Evolutionary conservation across 2,113 vertebrate species (phyloP), one percentile per base, ranked within the genome.

Genomic region (Clarias gariepinus): DNA sequence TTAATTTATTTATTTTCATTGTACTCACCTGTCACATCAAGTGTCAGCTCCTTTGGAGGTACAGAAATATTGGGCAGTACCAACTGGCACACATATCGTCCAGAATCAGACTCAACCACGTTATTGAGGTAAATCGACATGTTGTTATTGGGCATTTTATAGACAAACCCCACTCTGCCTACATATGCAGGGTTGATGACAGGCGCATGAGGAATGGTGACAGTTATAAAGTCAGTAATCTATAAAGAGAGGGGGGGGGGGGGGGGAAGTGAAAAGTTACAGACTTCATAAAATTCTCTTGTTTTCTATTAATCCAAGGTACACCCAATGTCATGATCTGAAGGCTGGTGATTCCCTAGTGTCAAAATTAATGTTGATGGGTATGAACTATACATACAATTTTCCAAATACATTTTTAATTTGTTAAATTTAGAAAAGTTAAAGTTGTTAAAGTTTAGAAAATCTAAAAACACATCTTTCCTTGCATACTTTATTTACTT

Each of bases 81-180:
- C 73, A 98, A 93, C 0, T 95, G 95, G 87, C 96, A 97, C 71
- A 89, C 25, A 90, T 97, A 98, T 68, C 86, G 91, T 0, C 97
- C 97, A 0, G 98, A 96, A 91, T 99, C 97, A 0, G 87, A 80
- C 90, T 97, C 97, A 86, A 41, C 89, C 0, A 96, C 96, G 90
- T 91, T 87, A 55, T 96, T 96, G 92, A 99, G 95, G 87, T 88
- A 81, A 78, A 99, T 85, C 0, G 97, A 98, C 87, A 98, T 83
- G 3, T 98, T 95, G 10, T 0, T 57, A 1, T 84, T 92, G 15
- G 91, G 90, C 93, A 96, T 90, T 0, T 2, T 0, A 23, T 90
- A 0, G 8, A 90, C 47, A 89, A 99, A 96, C 0, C 94, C 93
- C 0, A 94, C 87, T 0, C 96, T 95, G 13, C 87, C 81, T 16